Base-by-base conservation (phyloP, 2,888 invertebrate genomes). In the Aelia acuminata region DNA sequence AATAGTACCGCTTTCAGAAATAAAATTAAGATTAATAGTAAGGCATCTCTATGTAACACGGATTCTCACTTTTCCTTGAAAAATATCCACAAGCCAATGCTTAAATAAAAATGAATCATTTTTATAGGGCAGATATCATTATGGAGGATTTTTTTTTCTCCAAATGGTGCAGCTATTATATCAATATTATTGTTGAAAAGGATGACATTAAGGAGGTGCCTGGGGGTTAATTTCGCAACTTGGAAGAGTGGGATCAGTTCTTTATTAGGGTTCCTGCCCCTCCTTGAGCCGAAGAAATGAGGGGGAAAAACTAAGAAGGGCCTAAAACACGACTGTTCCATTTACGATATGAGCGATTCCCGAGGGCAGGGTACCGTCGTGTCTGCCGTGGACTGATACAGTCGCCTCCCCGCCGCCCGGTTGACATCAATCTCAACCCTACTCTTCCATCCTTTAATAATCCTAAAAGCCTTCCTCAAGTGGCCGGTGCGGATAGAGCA, bases 241-340 rank as follows among this genome's bases (percentile, higher is more conserved):
- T 48, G 63, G 50, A 43, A 50, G 87, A 63, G 87, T 70, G 43
- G 57, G 43, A 87, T 63, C 57, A 87, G 87, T 70, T 87, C 63
- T 87, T 57, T 57, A 50, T 57, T 85, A 80, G 80, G 80, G 80
- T 80, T 10, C 5, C 80, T 43, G 43, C 43, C 80, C 80, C 43
- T 80, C 18, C 80, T 80, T 80, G 80, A 80, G 80, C 80, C 80
- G 43, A 80, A 80, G 80, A 80, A 80, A 80, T 80, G 80, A 80
- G 80, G 80, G 80, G 80, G 35, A 43, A 80, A 80, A 80, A 80
- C 80, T 80, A 80, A 80, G 80, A 80, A 80, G 80, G 80, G 39
- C 80, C 80, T 80, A 47, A 87, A 87, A 87, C 87, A 87, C 50
- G 87, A 87, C 87, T 87, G 87, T 87, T 87, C 87, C 87, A 87